Base-by-base conservation (phyloP, 2,888 invertebrate genomes). In the Esperia sulphurella region DNA sequence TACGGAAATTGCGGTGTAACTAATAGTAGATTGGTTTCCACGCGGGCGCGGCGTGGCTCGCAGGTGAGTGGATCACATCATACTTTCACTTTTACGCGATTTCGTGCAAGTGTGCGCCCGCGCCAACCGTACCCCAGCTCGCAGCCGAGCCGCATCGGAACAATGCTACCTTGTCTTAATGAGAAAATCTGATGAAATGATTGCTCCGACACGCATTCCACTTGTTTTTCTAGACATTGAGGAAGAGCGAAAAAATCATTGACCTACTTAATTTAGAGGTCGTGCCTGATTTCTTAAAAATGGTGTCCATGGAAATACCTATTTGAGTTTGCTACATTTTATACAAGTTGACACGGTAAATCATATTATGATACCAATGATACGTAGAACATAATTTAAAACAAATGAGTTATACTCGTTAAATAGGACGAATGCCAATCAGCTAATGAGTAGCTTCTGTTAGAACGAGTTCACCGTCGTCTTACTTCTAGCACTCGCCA, bases 11-110 rank as follows among this genome's bases (percentile, higher is more conserved):
- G 14, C 14, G 29, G 50, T 41, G 40, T 43, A 33, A 42, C 37
- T 46, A 41, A 31, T 41, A 31, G 46, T 9, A 29, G 42, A 45
- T 51, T 43, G 45, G 45, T 45, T 38, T 29, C 14, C 28, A 12
- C 29, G 30, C 48, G n/a, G 47, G 57, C 55, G 57, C 51, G 49
- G 55, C 55, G 48, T 51, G 14, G 35, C 41, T 41, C 42, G 55
- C 54, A 53, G 56, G 58, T 52, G 63, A 68, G 63, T 65, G 68
- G 78, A 80, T 82, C 83, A 75, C 79, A 79, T 79, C 73, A 77
- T 73, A 86, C 87, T 88, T 88, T 87, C 87, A 86, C 86, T 87
- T 87, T 86, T 82, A 77, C 71, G 62, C 74, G 74, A 80, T 85
- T 83, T 83, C 75, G 80, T 79, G 79, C 75, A 63, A 79, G 74